Evolutionary conservation across 1,140 invertebrate genomes (phyloP), one percentile per base, ranked within the genome.

Genomic region (Halyomorpha halys): DNA sequence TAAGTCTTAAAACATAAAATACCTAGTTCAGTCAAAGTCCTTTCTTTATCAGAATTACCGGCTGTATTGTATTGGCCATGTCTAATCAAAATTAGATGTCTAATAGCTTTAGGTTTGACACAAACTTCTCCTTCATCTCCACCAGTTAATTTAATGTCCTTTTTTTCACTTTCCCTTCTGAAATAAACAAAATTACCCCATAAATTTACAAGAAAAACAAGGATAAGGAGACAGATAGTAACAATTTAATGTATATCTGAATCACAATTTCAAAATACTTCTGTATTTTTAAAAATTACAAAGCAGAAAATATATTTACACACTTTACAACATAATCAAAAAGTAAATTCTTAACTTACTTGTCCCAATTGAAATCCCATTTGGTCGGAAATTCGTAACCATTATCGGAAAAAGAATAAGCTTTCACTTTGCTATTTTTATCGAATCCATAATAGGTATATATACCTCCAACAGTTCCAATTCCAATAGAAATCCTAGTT

Each of bases 11-110:
- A 6, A 39, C 1, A 9, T 39, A 39, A 8, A 39, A 13, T 73
- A 83, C 91, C 91, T 67, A 95, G 76, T 54, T 83, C 78, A 9
- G 94, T 97, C 1, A 98, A 79, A 56, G 76, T 76, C 72, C 86
- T 80, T 34, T 91, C 85, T n/a, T 79, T 75, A 74, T 97, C 94
- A 18, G 74, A 81, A 49, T 77, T 75, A 1, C 87, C 91, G 25
- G 81, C 76, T 21, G 85, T 71, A 68, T 93, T 83, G 72, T 97
- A 98, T 73, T 98, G 94, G 0, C 96, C 96, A 78, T 99, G 96
- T 44, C 96, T 81, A 67, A 99, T 89, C 8, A 98, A 79, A 68
- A 98, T 81, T 34, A 98, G 73, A 74, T 98, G 89, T 44, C 95
- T 77, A 0, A 82, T 80, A 4, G 86, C 86, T 73, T 82, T 92